Conservation (phyloP, 2,113 vertebrate species). For the Microtus pennsylvanicus region DNA sequence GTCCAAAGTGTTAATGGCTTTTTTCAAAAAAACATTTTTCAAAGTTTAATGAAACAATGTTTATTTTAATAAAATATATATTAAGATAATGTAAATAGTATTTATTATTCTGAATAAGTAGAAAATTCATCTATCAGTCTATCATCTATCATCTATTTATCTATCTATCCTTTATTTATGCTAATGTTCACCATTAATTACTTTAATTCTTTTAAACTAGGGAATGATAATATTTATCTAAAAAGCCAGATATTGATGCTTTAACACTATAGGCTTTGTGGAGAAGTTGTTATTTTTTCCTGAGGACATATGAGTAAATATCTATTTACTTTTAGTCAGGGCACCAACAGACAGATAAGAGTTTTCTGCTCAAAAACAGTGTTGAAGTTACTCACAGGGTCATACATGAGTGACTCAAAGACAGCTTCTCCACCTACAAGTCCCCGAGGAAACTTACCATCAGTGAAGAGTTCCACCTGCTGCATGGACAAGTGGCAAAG, state of each 20-base stretch:
- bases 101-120: background rate
- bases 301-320: background rate
- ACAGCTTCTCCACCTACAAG: background rate
- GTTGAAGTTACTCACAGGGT: background rate
- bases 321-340: background rate
- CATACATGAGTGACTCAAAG: background rate
- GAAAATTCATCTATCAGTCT: background rate
- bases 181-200: background rate
- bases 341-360: background rate
- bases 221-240: background rate
- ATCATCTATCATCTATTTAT: background rate
- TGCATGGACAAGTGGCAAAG: background rate
- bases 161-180: background rate
- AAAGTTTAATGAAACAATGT: constrained; percentile 15
- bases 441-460: background rate
- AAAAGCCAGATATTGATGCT: background rate
- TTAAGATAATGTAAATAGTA: background rate
- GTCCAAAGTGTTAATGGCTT: background rate
- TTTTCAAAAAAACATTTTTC: background rate
- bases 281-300: background rate
- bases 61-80: background rate
- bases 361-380: background rate
- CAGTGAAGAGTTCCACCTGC: background rate
- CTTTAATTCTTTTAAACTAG: background rate
- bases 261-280: background rate